These are phyloP conservation scores for Sylvilagus floridanus DNA, from an alignment of 2,797 vertebrate genomes.

Conservation along the genomic window DNA sequence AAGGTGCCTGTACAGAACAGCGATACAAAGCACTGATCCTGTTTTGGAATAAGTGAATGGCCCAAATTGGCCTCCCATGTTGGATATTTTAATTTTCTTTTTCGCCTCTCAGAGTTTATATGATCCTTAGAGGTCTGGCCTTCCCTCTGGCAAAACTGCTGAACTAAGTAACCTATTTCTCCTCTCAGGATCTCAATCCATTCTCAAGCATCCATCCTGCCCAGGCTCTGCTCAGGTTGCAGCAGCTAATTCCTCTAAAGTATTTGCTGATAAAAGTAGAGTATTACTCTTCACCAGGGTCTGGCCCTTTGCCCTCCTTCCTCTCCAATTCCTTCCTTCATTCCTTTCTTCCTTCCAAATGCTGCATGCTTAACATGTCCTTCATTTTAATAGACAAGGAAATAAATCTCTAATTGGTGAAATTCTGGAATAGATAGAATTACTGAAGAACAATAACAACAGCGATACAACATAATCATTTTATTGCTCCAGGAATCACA, in stretches of 20 bases:
- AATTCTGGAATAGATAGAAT: slow-evolving; percentile 21
- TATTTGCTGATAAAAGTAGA: not conserved
- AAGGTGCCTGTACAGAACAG: not conserved
- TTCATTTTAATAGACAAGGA: slow-evolving; percentile 3
- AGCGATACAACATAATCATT: not conserved
- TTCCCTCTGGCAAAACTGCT: slow-evolving; percentile 22
- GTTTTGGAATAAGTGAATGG: not conserved
- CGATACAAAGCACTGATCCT: not conserved
- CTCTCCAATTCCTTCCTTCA: not conserved
- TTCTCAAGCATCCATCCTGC: not conserved
- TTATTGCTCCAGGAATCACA: slow-evolving; percentile 8
- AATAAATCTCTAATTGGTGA: slow-evolving; percentile 24
- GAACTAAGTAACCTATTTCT: slow-evolving; percentile 15
- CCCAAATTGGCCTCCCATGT: not conserved
- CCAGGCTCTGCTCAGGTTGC: not conserved
- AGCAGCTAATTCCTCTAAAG: not conserved
- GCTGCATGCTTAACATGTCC: not conserved
- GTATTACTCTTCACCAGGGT: not conserved
- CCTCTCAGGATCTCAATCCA: slow-evolving; percentile 1
- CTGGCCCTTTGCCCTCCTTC: not conserved
- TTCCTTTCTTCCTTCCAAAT: not conserved
- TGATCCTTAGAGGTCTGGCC: not conserved
- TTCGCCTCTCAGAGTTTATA: slow-evolving; percentile 8
- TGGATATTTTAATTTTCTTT: slow-evolving; percentile 47
- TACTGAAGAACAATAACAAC: not conserved